These are phyloP conservation scores for Drosophila triauraria DNA, from an alignment of 1,140 invertebrate genomes.

Conservation along the genomic window DNA sequence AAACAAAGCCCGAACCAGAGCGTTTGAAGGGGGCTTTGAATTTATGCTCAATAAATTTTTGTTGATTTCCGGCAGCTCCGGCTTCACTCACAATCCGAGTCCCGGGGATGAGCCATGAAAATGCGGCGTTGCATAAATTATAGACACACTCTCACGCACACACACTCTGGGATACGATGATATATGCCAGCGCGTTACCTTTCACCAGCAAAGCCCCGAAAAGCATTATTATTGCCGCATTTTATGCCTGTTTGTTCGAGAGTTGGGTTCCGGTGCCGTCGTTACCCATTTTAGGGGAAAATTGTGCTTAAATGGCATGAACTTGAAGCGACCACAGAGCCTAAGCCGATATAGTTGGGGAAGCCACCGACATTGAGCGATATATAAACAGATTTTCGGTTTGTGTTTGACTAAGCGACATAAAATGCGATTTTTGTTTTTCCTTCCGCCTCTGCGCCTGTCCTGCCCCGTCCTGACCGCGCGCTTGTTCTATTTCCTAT, in stretches of 20 bases:
- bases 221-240: slow-evolving; percentile 61
- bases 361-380: slow-evolving; percentile 26
- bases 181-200: slow-evolving; percentile 48
- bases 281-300: slow-evolving; percentile 34
- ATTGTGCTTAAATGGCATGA: slow-evolving; percentile 78
- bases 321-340: slow-evolving; percentile 37
- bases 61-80: slow-evolving; percentile 71
- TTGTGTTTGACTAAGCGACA: slow-evolving; percentile 56
- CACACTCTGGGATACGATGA: slow-evolving; percentile 11
- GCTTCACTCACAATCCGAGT: slow-evolving; percentile 27
- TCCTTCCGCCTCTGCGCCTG: slow-evolving; percentile 3
- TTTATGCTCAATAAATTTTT: slow-evolving; percentile 84
- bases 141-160: slow-evolving; percentile 37
- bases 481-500: slow-evolving; percentile 15
- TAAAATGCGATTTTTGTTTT: slow-evolving; percentile 56
- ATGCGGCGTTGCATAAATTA: slow-evolving; percentile 80
- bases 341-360: slow-evolving; percentile 34
- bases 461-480: background rate
- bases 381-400: slow-evolving; percentile 72
- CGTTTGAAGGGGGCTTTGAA: slow-evolving; percentile 69
- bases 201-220: slow-evolving; percentile 32
- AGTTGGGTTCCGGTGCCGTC: slow-evolving; percentile 40
- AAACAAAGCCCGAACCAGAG: slow-evolving; percentile 56
- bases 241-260: slow-evolving; percentile 60
- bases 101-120: slow-evolving; percentile 65